phyloP scores from a whole-genome alignment of 1,140 invertebrate genomes.

The Coptotermes formosanus region DNA sequence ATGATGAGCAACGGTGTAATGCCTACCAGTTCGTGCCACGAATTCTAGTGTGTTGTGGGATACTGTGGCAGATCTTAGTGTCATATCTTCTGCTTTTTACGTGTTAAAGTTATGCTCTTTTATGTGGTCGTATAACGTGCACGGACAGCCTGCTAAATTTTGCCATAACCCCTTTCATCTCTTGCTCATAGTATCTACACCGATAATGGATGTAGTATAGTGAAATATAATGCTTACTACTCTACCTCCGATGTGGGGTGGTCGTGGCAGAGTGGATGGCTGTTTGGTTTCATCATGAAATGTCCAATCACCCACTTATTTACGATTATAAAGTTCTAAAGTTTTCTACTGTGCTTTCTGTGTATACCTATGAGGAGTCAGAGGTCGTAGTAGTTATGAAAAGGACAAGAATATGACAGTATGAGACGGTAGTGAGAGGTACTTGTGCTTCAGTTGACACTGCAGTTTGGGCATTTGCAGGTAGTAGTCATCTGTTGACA shows the following conservation, averaged over 20 bases:
- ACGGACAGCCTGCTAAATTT: neutral
- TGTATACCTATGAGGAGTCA: no score
- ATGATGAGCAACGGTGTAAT: neutral
- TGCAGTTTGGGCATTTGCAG: no score
- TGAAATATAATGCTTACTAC: neutral
- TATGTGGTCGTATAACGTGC: neutral
- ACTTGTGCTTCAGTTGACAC: no score
- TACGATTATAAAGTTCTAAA: no score
- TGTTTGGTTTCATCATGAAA: no score
- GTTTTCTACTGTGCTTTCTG: no score
- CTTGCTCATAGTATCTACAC: neutral
- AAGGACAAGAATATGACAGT: no score
- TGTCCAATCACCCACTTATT: no score
- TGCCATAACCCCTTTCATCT: neutral
- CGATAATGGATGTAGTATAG: neutral
- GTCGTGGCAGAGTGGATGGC: neutral
- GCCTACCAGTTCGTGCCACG: neutral
- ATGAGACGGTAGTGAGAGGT: no score
- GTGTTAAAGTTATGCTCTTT: neutral
- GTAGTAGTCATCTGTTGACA: no score
- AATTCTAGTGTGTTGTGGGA: neutral
- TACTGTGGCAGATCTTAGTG: neutral
- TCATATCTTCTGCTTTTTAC: neutral
- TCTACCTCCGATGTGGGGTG: neutral
- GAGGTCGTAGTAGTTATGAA: no score